Base-by-base conservation (phyloP, 2,113 vertebrate species). In the Istiophorus platypterus region DNA sequence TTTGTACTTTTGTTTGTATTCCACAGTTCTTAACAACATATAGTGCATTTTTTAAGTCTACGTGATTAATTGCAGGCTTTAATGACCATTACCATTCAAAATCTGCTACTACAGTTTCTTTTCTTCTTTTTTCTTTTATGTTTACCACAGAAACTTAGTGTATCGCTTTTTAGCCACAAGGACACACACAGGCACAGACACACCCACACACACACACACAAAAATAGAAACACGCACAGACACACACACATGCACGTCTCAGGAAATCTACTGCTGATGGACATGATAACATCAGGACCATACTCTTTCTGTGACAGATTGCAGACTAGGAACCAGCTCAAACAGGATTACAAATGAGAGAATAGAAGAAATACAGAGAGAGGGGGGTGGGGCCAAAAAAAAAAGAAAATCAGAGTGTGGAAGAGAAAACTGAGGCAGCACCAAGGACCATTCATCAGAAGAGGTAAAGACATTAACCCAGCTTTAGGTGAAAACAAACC, bases 211-310 rank as follows among this genome's bases (percentile, higher is more conserved):
- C 24, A 31, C 34, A 74, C 56, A 41, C 37, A 56, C 54, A 56
- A 54, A 78, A n/a, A n/a, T n/a, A n/a, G n/a, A n/a, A n/a, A n/a
- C n/a, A 67, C 20, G 41, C 10, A 34, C n/a, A 14, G 24, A 69
- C 41, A 47, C 14, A 29, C 52, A 54, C 47, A 75, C 15, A 31
- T 14, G 72, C 29, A 52, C 47, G 52, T 91, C 84, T 76, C 82
- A 88, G 89, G 91, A 93, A 91, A 89, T 90, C 65, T 70, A 72
- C 67, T 80, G 59, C 74, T 83, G 88, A 91, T 90, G 78, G 78
- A 83, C 63, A 64, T 73, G 92, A 93, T 93, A 93, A 87, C 78
- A 91, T 93, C 83, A 89, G 72, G 65, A 79, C 80, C 70, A 41
- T 85, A 71, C 63, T 88, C 86, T 39, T 80, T 78, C 64, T 91